A percentile compares a stretch with the other conserved stretches of the same genome.
phyloP scores from a whole-genome alignment of 2,113 vertebrate genomes.

The Mungos mungo region DNA sequence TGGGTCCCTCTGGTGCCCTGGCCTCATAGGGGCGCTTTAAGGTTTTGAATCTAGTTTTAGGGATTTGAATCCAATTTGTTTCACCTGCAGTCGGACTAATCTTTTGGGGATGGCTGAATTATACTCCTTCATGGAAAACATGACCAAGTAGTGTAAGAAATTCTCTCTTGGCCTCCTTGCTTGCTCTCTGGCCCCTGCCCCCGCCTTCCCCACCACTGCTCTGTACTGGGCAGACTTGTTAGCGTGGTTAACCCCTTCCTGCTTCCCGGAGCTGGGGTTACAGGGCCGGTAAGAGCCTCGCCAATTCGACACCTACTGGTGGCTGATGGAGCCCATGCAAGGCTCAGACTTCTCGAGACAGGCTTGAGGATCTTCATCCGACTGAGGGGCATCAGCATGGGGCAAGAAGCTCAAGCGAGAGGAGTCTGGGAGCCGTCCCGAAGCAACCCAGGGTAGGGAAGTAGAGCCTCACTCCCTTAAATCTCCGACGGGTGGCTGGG shows the following conservation, averaged over 20 bases:
- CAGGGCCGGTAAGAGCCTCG: rapidly evolving
- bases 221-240: rapidly evolving
- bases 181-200: rapidly evolving
- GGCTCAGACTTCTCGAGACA: rapidly evolving
- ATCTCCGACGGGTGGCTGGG: rapidly evolving
- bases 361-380: rapidly evolving
- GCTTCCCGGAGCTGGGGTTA: rapidly evolving
- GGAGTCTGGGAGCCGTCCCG: neutral
- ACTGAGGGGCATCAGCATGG: neutral
- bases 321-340: rapidly evolving
- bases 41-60: neutral
- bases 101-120: neutral
- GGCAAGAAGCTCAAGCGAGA: neutral
- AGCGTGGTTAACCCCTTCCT: rapidly evolving
- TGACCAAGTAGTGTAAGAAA: neutral
- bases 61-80: neutral
- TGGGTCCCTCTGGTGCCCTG: neutral
- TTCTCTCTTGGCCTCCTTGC: neutral
- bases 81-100: neutral
- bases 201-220: rapidly evolving
- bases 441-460: neutral
- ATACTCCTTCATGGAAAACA: neutral
- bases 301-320: rapidly evolving
- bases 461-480: neutral
- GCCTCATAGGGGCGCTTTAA: neutral